Percentiles rank a stretch among this genome's conserved stretches.
Conservation (phyloP, 30 jellyfish, hydroid and myxozoan species). For the Hydractinia symbiolongicarpus region DNA sequence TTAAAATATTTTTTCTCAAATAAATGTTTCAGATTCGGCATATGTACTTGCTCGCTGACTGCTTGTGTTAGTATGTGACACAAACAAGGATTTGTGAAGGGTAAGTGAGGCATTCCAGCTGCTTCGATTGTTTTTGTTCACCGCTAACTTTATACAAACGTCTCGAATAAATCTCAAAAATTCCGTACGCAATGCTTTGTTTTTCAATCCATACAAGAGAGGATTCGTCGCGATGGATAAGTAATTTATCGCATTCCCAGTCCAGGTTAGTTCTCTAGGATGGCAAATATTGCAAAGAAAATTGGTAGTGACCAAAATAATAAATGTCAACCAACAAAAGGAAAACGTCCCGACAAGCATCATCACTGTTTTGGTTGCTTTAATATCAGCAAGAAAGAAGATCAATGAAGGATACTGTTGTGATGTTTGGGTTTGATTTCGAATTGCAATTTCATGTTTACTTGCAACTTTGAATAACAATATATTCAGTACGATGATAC, state of each 20-base stretch:
- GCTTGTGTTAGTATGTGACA: no score
- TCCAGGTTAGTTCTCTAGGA: slow-evolving; percentile 23
- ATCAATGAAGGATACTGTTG: background rate
- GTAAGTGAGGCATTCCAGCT: no score
- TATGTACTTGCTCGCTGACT: no score
- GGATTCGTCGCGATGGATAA: slow-evolving; percentile 21
- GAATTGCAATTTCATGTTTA: slow-evolving; percentile 6
- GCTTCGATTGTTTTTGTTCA: no score
- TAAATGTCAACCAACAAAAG: slow-evolving; percentile 22
- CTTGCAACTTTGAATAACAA: background rate
- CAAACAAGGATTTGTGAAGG: no score
- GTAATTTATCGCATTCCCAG: slow-evolving; percentile 20
- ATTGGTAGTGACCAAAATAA: background rate
- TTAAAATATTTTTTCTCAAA: no score
- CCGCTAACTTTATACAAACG: no score
- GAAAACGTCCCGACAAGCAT: slow-evolving; percentile 13
- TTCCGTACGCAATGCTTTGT: slow-evolving; percentile 7
- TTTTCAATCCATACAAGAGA: slow-evolving; percentile 8
- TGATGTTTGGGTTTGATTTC: background rate
- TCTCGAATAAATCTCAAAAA: background rate
- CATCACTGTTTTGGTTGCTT: slow-evolving; percentile 27
- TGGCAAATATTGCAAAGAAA: slow-evolving; percentile 6
- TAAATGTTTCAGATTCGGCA: no score
- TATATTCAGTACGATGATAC: background rate
- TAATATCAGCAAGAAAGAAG: background rate